Evolutionary conservation across 2,113 vertebrate genomes (phyloP).

Genomic region (Centropus bengalensis): DNA sequence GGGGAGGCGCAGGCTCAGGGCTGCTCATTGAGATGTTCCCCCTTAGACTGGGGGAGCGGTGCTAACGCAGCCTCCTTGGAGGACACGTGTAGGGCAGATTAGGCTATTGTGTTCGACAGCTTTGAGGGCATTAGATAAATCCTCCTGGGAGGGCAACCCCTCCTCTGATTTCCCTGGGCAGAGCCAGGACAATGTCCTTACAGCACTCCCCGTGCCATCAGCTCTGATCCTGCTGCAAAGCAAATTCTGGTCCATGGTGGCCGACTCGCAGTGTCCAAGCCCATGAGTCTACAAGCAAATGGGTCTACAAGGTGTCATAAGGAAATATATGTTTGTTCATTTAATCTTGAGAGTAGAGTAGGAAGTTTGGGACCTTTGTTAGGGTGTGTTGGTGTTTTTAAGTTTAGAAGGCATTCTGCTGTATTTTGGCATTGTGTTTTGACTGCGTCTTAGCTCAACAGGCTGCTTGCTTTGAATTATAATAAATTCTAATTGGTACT

Average conservation of each 20-base stretch:
- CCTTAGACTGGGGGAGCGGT: not conserved
- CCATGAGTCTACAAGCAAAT: not conserved
- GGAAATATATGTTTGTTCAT: too few species aligned
- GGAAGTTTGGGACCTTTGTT: too few species aligned
- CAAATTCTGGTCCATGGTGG: rapidly evolving
- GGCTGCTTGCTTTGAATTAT: too few species aligned
- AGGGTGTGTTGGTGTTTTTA: too few species aligned
- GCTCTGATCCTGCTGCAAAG: not conserved
- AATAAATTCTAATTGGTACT: too few species aligned
- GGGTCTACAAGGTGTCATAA: not conserved
- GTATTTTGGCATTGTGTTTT: too few species aligned
- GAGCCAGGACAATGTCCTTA: not conserved
- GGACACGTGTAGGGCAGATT: not conserved
- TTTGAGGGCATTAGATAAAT: not conserved
- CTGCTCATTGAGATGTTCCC: not conserved
- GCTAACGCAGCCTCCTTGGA: not conserved
- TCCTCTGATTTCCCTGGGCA: not conserved
- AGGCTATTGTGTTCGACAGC: not conserved
- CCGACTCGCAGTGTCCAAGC: not conserved
- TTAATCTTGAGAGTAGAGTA: too few species aligned
- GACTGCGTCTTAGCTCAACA: too few species aligned
- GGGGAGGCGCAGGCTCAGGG: not conserved
- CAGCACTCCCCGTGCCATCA: not conserved
- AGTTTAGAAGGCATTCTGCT: too few species aligned
- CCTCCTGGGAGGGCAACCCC: not conserved